Base-by-base conservation (phyloP, 2,113 vertebrate species). In the Semicossyphus pulcher region DNA sequence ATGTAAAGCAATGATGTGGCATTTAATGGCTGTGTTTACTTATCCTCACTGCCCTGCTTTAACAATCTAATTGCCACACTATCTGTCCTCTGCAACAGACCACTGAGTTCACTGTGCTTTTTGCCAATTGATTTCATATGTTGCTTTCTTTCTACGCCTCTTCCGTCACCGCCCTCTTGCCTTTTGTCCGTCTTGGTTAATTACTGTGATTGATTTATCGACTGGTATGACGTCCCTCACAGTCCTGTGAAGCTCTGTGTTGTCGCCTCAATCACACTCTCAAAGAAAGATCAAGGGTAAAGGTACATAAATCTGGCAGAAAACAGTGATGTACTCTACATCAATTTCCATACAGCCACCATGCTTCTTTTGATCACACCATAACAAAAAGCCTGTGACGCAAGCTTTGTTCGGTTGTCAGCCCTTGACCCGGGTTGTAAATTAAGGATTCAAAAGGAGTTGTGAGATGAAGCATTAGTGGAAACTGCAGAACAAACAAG, bases 161-260 rank as follows among this genome's bases (percentile, higher is more conserved):
- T n/a, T n/a, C n/a, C n/a, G n/a, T n/a, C n/a, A n/a, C 51, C 78
- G 49, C 15, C 29, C 60, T 68, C 45, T 34, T 23, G 52, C 61
- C 69, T 57, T 51, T 65, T 31, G 60, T 86, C 47, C 2, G 58
- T 83, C 77, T n/a, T 9, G 31, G 52, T 66, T 89, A 82, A 91
- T 91, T 87, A 77, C 56, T 64, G 45, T 42, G 77, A 90, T 77
- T 85, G 86, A 89, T 86, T 86, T 65, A 85, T 78, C 45, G 58
- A 85, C 63, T 56, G 1, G 25, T 21, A 28, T 47, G 61, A 61
- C 57, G 34, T 75, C 18, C 1, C 62, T 71, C 51, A 25, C 49
- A 14, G 68, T 65, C 61, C 63, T 25, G 32, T 67, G 61, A 64
- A 51, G 71, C 68, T 32, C 34, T 39, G 3, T 11, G 39, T 44